Evolutionary conservation across 1,140 invertebrate species (phyloP), one percentile per base, ranked within the genome.

Genomic region (Cepaea nemoralis): DNA sequence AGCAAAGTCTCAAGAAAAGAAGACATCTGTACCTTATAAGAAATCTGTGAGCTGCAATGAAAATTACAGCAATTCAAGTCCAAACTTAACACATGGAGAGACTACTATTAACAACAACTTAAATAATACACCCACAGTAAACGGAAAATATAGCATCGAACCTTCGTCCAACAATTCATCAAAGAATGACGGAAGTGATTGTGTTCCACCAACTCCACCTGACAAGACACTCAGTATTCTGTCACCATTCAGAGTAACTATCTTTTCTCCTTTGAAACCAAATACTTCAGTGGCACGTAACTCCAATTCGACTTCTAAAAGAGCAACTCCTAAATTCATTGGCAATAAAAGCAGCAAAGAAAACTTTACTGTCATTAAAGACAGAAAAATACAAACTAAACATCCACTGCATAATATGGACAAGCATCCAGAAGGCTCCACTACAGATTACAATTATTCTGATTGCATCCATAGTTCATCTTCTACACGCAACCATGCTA

Each of bases 161-260:
- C 37, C 40, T 2, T 3, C 1, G 40, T 71, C 69, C 39, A 45
- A 39, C 40, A 77, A 77, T 77, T 77, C 76, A 40, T 77, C 76
- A 16, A 55, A 48, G 33, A 69, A 71, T 55, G 80, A 74, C 66
- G 85, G 74, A 0, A 86, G 85, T 82, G 88, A 89, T 27, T 88
- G 83, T 83, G 74, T 89, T 31, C 88, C 88, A 16, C 88, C 88
- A 40, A 89, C 88, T 5, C 88, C 88, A 37, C 88, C 88, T 42
- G 85, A 83, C 22, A 67, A 82, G 55, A 74, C 31, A 45, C 67
- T 39, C 0, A 55, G 42, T 48, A 0, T 10, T 63, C 0, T 10
- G 42, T 31, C 55, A 31, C 40, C 84, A 75, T 27, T 79, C 27
- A 73, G 37, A 78, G 24, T 80, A 14, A 33, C 67, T 8, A 50